Base-by-base conservation (phyloP, 1,140 invertebrate genomes). In the Venturia canescens region DNA sequence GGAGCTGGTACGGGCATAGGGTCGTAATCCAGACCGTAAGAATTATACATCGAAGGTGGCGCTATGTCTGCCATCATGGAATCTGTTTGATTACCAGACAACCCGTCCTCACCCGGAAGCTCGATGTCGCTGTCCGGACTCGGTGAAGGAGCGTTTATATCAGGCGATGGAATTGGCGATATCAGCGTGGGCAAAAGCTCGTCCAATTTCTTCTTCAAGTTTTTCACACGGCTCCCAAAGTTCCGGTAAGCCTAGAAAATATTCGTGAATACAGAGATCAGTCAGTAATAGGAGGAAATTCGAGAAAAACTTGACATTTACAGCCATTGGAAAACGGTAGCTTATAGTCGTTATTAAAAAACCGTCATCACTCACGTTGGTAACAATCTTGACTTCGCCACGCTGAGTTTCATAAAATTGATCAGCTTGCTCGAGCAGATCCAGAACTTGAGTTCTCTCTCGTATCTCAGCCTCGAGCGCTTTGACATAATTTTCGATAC, bases 381-480 rank as follows among this genome's bases (percentile, higher is more conserved):
- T 96, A 31, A 98, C 97, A 86, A 98, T 95, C 93, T 97, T 98
- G 3, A 98, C 97, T 93, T 98, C 97, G 31, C 96, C 95, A 74
- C 95, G 94, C 90, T 98, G 97, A 21, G 95, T 96, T 78, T 97
- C 96, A 90, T 98, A 98, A 91, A 97, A 98, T 76, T 96, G 94
- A 86, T 97, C 95, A 23, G 96, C 96, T 71, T 96, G 95, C 76
- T 96, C 95, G 34, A 98, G 87, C 21, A 96, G 87, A 11, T 95
- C 95, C 69, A 98, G 92, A 44, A 98, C 91, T 29, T 94, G 93
- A 72, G 94, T 94, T 80, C 97, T 93, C 72, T 97, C 95, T 75
- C 96, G 94, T n/a, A 98, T 95, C 91, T 98, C 97, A 57, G 95
- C 93, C 84, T 97, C 95, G 29, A 98, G 92, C 23, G 96, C 94